A percentile compares a stretch with the other conserved stretches of the same genome.
phyloP scores from a whole-genome alignment of 1,140 invertebrate genomes.

The Dendroctonus ponderosae region DNA sequence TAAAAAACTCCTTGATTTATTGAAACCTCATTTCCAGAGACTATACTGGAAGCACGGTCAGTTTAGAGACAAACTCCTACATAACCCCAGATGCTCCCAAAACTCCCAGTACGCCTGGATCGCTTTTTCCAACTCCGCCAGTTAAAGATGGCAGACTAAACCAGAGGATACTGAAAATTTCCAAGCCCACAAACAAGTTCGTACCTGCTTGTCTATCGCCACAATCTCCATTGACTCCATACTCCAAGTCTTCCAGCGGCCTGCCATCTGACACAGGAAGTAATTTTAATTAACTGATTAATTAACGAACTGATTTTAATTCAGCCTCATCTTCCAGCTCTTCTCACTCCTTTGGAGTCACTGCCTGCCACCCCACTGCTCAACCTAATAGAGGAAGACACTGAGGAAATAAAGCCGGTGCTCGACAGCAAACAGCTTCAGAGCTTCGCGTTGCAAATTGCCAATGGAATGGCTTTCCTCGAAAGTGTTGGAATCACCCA shows the following conservation, averaged over 20 bases:
- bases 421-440: conserved; percentile 61
- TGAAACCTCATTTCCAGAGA: conserved; percentile 13
- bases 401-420: conserved; percentile 38
- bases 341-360: conserved; percentile 34
- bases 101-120: conserved; percentile 16
- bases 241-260: conserved; percentile 33
- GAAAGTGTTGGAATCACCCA: conserved; percentile 66
- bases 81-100: conserved; percentile 26
- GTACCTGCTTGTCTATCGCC: conserved; percentile 5
- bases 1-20: not conserved
- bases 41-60: conserved; percentile 1
- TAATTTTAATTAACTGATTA: conserved; percentile 32
- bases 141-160: conserved; percentile 1
- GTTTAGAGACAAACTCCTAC: conserved; percentile 29
- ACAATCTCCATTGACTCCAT: conserved; percentile 27
- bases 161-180: conserved; percentile 1
- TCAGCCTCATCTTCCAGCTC: conserved; percentile 32
- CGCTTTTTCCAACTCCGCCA: not conserved
- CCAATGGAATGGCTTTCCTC: conserved; percentile 68
- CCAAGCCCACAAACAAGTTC: not conserved
- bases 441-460: conserved; percentile 69
- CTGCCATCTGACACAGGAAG: conserved; percentile 48
- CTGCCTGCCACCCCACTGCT: conserved; percentile 10
- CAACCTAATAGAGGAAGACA: not conserved
- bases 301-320: not conserved